Evolutionary conservation across 2,888 invertebrate genomes (phyloP).

Genomic region (Bugula neritina): DNA sequence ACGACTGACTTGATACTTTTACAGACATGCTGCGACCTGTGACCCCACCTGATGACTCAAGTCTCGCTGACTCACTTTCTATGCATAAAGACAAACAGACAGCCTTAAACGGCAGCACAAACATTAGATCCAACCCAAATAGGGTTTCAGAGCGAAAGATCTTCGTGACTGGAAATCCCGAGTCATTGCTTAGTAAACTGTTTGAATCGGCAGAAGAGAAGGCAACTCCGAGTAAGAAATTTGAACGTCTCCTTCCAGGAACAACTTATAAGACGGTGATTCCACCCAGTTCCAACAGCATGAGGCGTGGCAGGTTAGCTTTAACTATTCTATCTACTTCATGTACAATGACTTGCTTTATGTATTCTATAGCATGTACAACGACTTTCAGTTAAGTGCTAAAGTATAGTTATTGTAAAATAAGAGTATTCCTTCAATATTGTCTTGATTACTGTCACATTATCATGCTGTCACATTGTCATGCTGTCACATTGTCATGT

Average conservation of each 20-base stretch:
- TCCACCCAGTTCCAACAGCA: not conserved
- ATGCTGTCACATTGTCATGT: no score
- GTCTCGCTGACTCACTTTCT: constrained; percentile 31
- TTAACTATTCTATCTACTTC: not conserved
- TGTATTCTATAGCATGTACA: no score
- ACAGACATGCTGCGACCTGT: constrained; percentile 38
- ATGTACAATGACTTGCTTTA: no score
- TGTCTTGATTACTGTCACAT: no score
- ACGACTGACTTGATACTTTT: no score
- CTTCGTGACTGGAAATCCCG: constrained; percentile 54
- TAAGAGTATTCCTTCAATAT: no score
- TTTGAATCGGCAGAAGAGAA: constrained; percentile 54
- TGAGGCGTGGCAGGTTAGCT: not conserved
- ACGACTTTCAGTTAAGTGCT: no score
- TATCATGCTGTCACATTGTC: no score
- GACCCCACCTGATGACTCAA: constrained; percentile 42
- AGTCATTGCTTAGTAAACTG: constrained; percentile 55
- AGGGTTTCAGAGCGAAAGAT: constrained; percentile 41
- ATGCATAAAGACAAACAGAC: not conserved
- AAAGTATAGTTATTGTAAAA: no score
- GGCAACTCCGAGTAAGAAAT: constrained; percentile 33
- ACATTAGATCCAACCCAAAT: constrained; percentile 26
- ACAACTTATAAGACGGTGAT: constrained; percentile 38
- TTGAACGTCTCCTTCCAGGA: constrained; percentile 36
- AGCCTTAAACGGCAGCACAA: not conserved